Evolutionary conservation across 2,888 invertebrate species (phyloP).

Genomic region (Zygogramma bicolorata): DNA sequence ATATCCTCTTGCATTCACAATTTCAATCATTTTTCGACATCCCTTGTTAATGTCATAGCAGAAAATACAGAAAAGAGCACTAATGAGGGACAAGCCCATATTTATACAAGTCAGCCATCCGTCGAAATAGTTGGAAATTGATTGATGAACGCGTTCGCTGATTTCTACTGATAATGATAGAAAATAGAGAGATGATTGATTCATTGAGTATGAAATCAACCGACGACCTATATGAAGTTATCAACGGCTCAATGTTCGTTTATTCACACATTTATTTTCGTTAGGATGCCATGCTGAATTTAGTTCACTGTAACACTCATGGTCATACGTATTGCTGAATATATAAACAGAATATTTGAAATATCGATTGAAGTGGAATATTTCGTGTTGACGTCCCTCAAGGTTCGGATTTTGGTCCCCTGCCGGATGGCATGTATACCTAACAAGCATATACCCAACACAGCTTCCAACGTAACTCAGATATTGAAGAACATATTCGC

Average conservation of each 20-base stretch:
- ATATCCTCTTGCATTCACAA: too few relatives aligned
- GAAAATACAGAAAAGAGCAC: background rate
- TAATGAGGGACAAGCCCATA: background rate
- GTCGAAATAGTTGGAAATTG: background rate
- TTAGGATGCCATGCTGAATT: background rate
- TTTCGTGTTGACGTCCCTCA: background rate
- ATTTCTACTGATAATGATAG: background rate
- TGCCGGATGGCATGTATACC: background rate
- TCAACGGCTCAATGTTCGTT: constrained; percentile 4
- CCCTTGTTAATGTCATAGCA: background rate
- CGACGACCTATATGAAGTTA: constrained; percentile 3
- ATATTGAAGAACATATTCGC: background rate
- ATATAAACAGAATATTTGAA: background rate
- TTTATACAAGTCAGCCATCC: background rate
- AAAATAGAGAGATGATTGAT: background rate
- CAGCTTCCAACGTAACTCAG: too few relatives aligned
- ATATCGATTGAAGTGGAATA: background rate
- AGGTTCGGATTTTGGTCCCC: background rate
- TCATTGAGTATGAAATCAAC: background rate
- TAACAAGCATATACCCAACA: too few relatives aligned
- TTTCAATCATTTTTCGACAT: too few relatives aligned
- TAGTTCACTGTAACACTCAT: background rate
- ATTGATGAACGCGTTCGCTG: background rate
- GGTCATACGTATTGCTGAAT: background rate
- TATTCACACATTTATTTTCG: background rate